These are phyloP conservation scores for Sturnira hondurensis DNA, from an alignment of 2,113 vertebrate species.

Conservation along the genomic window DNA sequence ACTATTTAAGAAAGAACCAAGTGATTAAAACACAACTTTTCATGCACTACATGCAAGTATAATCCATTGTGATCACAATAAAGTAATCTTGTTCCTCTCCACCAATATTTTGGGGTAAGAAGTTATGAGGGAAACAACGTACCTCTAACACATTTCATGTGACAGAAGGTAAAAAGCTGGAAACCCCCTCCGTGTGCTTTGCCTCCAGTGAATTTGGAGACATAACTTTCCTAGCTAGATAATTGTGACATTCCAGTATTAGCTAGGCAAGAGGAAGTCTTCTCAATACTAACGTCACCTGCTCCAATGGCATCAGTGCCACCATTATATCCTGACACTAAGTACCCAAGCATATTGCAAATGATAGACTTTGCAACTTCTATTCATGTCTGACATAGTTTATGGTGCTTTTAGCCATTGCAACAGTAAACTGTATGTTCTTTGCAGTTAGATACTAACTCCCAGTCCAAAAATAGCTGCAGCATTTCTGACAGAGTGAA, in stretches of 20 bases:
- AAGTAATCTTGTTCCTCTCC: background rate
- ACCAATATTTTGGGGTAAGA: background rate
- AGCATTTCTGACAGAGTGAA: conserved; percentile 1
- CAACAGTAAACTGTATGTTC: conserved; percentile 11
- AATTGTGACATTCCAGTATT: background rate
- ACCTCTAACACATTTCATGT: background rate
- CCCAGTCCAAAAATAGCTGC: conserved; percentile 22
- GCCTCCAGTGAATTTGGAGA: background rate
- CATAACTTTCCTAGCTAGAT: background rate
- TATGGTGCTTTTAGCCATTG: background rate
- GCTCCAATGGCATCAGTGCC: background rate
- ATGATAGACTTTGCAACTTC: conserved; percentile 39
- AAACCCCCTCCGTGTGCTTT: background rate
- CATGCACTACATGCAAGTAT: background rate
- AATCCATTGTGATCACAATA: background rate
- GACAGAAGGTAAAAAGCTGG: background rate
- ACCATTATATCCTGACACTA: background rate
- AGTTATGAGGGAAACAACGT: background rate
- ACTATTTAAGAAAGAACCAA: background rate
- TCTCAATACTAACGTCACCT: background rate
- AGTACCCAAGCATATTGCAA: conserved; percentile 26
- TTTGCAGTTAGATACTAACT: background rate
- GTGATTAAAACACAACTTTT: background rate
- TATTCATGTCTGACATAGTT: conserved; percentile 14
- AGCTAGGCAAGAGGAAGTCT: background rate